Conservation (phyloP, 2,888 invertebrate species). For the Xanthia icteritia region DNA sequence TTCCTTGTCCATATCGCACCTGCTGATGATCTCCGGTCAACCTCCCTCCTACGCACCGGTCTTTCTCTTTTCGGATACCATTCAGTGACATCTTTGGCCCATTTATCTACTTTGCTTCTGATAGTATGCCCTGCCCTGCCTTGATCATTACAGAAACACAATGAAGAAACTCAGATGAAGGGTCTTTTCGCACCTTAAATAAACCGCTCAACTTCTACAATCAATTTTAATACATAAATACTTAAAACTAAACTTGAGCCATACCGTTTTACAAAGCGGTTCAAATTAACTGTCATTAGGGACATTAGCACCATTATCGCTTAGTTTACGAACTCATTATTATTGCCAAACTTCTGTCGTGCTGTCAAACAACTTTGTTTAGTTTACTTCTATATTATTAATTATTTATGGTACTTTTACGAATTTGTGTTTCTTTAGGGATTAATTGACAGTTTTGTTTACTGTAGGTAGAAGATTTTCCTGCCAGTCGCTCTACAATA, state of each 20-base stretch:
- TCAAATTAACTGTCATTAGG: slow-evolving; percentile 54
- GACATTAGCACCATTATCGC: slow-evolving; percentile 49
- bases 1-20: not conserved
- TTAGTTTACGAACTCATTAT: slow-evolving; percentile 64
- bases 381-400: slow-evolving; percentile 13
- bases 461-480: not conserved
- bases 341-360: slow-evolving; percentile 48
- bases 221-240: slow-evolving; percentile 16
- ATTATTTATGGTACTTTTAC: slow-evolving; percentile 27
- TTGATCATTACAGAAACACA: too few relatives aligned
- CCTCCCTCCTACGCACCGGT: not conserved
- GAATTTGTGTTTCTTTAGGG: slow-evolving; percentile 16
- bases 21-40: not conserved
- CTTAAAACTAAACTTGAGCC: slow-evolving; percentile 24
- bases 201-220: slow-evolving; percentile 6
- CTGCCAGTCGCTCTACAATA: too few relatives aligned
- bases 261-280: slow-evolving; percentile 32
- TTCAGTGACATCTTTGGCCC: too few relatives aligned
- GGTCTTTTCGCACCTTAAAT: not conserved
- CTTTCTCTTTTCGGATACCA: too few relatives aligned
- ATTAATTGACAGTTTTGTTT: slow-evolving; percentile 28
- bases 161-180: too few relatives aligned
- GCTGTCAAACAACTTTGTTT: slow-evolving; percentile 41
- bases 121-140: too few relatives aligned
- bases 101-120: too few relatives aligned